Conservation (phyloP, 1,140 invertebrate genomes). For the Scaptodrosophila lebanonensis region DNA sequence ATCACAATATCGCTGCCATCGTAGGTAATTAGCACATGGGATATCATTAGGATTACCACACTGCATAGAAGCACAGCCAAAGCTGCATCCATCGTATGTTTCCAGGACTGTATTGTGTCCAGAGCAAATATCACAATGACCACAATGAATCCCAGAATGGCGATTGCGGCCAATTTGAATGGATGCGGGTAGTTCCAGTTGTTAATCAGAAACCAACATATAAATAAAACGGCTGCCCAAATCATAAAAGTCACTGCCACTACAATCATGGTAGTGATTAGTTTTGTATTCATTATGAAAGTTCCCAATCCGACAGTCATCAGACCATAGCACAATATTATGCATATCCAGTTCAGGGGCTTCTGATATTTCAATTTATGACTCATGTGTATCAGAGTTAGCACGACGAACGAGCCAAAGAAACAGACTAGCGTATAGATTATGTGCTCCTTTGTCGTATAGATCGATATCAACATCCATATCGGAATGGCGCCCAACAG, state of each 20-base stretch:
- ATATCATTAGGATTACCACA: constrained; percentile 4
- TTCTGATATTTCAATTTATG: constrained; percentile 1
- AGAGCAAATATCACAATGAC: background rate
- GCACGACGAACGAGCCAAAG: constrained; percentile 1
- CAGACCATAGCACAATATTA: constrained; percentile 30
- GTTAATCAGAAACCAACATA: constrained; percentile 7
- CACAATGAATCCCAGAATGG: constrained; percentile 16
- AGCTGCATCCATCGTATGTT: constrained; percentile 2
- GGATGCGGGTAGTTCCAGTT: constrained; percentile 24
- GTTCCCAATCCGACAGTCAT: constrained; percentile 25
- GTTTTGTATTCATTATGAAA: constrained; percentile 19
- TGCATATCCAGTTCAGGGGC: constrained; percentile 7
- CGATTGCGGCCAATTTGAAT: background rate
- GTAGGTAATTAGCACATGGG: constrained; percentile 23
- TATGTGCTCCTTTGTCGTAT: background rate
- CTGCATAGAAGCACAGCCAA: constrained; percentile 10
- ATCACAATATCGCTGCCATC: constrained; percentile 5
- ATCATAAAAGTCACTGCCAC: background rate
- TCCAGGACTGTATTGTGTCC: background rate
- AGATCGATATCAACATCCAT: constrained; percentile 33
- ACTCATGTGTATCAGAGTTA: constrained; percentile 12
- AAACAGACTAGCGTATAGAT: constrained; percentile 15
- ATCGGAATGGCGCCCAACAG: constrained; percentile 28
- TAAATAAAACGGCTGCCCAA: background rate
- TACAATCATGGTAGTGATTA: background rate